A percentile compares a stretch with the other conserved stretches of the same genome.
These are phyloP conservation scores for Cylindroiulus punctatus DNA, from an alignment of 2,888 invertebrate species.

Conservation along the genomic window DNA sequence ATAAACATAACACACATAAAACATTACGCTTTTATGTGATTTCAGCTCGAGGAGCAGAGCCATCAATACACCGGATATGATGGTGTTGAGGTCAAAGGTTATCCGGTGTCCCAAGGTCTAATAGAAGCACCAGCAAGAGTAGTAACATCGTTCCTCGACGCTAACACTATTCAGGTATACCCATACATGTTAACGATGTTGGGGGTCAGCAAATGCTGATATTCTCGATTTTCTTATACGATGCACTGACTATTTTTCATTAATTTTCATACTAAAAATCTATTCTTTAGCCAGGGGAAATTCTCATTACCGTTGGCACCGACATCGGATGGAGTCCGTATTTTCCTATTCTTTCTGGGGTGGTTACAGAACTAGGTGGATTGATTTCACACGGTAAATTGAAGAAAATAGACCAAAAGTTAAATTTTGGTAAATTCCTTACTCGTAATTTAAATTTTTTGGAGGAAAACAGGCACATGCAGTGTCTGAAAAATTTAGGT, in stretches of 20 bases:
- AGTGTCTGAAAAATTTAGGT: no score
- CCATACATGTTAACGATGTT: no score
- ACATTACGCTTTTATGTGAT: neutral
- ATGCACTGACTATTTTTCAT: no score
- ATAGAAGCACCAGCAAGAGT: constrained; percentile 78
- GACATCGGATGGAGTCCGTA: constrained; percentile 88
- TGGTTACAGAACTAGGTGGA: constrained; percentile 85
- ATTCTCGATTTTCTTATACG: no score
- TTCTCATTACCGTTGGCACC: constrained; percentile 79
- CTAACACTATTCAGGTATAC: constrained; percentile 66
- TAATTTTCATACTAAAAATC: no score
- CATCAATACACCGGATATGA: neutral
- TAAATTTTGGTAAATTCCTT: no score
- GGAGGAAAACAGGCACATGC: no score
- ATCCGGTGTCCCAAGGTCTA: constrained; percentile 77
- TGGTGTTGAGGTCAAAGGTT: constrained; percentile 62
- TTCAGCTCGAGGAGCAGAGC: constrained; percentile 16
- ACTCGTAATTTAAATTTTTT: no score
- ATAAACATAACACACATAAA: no score
- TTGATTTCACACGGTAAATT: constrained; percentile 80
- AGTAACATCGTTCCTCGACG: constrained; percentile 74
- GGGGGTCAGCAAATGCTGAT: no score
- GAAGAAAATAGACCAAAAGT: neutral
- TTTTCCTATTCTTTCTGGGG: constrained; percentile 80
- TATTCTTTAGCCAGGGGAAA: constrained; percentile 72